Evolutionary conservation across 2,888 invertebrate genomes (phyloP).

Genomic region (Lithophane leautieri): DNA sequence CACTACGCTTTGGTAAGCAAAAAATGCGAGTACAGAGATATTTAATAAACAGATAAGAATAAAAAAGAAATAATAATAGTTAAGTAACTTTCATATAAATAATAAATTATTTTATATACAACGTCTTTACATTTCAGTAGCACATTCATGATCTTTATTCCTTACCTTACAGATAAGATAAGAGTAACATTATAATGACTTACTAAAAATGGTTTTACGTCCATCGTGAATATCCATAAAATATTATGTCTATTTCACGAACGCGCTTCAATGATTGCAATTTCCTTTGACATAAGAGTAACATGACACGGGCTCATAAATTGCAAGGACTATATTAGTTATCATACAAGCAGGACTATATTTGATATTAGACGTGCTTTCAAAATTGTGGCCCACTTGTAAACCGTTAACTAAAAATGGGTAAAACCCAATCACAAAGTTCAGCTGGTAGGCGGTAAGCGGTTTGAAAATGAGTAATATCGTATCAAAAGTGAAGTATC

Average conservation of each 20-base stretch:
- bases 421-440: background rate
- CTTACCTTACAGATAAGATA: background rate
- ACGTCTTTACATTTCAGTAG: background rate
- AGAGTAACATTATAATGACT: background rate
- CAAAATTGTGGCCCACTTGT: background rate
- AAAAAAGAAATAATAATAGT: background rate
- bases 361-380: too few species aligned
- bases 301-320: background rate
- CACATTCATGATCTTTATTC: background rate
- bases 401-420: background rate
- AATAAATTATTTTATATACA: background rate
- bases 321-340: background rate
- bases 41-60: background rate
- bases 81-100: too few species aligned
- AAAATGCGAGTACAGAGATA: background rate
- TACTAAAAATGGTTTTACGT: background rate
- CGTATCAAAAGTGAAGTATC: conserved; percentile 11
- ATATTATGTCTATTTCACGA: background rate
- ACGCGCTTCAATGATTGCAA: background rate
- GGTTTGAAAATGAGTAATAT: background rate
- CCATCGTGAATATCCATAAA: background rate
- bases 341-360: background rate
- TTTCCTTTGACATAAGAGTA: background rate
- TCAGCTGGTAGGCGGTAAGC: background rate
- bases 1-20: background rate